Conservation (phyloP, 2,888 invertebrate species). For the Nezara viridula region DNA sequence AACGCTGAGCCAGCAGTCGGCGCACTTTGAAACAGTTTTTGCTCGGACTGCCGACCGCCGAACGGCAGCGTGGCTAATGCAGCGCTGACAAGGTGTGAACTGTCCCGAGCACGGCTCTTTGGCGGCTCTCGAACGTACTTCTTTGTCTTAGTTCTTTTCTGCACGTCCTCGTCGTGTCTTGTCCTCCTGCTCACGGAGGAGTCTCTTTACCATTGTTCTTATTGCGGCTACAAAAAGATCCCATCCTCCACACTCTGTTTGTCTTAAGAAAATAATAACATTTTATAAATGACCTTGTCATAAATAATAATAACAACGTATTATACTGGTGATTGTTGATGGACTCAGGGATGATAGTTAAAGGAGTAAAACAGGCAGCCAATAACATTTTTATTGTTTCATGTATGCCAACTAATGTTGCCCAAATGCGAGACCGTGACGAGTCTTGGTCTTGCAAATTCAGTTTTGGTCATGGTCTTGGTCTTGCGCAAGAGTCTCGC, state of each 20-base stretch:
- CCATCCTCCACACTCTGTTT: background rate
- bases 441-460: too few relatives aligned
- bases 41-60: background rate
- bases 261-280: too few relatives aligned
- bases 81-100: constrained; percentile 22
- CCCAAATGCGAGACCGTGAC: too few relatives aligned
- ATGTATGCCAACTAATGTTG: too few relatives aligned
- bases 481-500: too few relatives aligned
- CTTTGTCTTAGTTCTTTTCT: constrained; percentile 30
- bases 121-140: background rate
- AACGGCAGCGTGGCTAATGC: constrained; percentile 15
- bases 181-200: background rate
- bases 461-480: too few relatives aligned
- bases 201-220: constrained; percentile 6
- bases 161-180: background rate
- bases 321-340: too few relatives aligned
- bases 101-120: constrained; percentile 24
- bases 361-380: too few relatives aligned
- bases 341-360: too few relatives aligned
- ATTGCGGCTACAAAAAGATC: background rate
- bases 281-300: too few relatives aligned
- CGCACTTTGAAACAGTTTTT: background rate
- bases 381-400: too few relatives aligned
- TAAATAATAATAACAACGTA: too few relatives aligned
- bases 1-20: constrained; percentile 10